These are phyloP conservation scores for Gandaritis pyraliata DNA, from an alignment of 2,888 invertebrate genomes.

Conservation along the genomic window DNA sequence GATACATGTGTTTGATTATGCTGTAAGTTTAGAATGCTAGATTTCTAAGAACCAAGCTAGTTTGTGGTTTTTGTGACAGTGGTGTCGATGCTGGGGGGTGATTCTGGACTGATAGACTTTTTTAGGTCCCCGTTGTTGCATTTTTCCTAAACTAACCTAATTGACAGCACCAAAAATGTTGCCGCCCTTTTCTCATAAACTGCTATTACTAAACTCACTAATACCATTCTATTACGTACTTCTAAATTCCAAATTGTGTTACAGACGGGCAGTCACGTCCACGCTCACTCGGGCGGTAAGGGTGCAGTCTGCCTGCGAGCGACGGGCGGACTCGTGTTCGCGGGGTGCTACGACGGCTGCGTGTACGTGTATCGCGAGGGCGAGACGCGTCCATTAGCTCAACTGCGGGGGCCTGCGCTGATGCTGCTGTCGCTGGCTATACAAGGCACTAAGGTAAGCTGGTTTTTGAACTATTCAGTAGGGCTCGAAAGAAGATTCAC, in stretches of 20 bases:
- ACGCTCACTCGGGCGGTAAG: conserved; percentile 86
- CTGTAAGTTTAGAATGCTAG: conserved; percentile 85
- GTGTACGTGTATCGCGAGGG: conserved; percentile 88
- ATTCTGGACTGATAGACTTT: too few species aligned
- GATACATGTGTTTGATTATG: conserved; percentile 90
- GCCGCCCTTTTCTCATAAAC: too few species aligned
- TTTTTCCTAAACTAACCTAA: too few species aligned
- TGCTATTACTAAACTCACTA: too few species aligned
- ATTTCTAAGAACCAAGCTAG: background rate
- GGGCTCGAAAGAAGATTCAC: too few species aligned
- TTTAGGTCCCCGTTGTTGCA: too few species aligned
- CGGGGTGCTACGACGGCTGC: conserved; percentile 91
- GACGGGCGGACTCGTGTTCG: conserved; percentile 85
- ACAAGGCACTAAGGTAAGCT: conserved; percentile 66
- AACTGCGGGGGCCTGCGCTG: conserved; percentile 88
- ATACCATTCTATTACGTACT: too few species aligned
- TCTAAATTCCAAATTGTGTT: background rate
- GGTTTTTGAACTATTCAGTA: too few species aligned
- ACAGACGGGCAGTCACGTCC: conserved; percentile 87
- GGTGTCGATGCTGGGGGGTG: too few species aligned
- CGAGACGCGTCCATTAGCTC: conserved; percentile 83
- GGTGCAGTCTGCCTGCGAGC: conserved; percentile 89
- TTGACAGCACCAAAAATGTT: too few species aligned
- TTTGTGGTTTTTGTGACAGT: too few species aligned
- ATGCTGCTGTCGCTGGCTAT: conserved; percentile 89